These are phyloP conservation scores for Lutjanus argentimaculatus DNA, from an alignment of 2,797 vertebrate species.

Conservation along the genomic window DNA sequence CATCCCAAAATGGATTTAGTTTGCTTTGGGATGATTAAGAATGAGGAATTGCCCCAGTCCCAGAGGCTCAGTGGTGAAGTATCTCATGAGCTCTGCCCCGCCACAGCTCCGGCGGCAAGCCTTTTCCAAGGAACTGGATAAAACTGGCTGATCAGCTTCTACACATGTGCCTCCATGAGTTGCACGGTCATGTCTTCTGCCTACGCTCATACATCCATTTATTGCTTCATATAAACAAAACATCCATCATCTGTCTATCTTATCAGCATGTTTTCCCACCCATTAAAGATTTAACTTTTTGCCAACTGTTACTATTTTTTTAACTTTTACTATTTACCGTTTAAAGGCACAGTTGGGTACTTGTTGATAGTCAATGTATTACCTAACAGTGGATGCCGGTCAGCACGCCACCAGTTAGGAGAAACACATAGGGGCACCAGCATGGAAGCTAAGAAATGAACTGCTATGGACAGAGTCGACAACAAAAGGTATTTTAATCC, in stretches of 20 bases:
- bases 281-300: background rate
- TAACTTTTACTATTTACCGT: background rate
- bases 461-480: too few relatives aligned
- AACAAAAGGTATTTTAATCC: too few relatives aligned
- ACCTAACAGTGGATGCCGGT: too few relatives aligned
- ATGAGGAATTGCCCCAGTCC: slow-evolving; percentile 8
- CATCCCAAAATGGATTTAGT: slow-evolving; percentile 4
- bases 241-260: background rate
- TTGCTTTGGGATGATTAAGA: slow-evolving; percentile 10
- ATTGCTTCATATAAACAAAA: background rate
- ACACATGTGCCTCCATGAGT: background rate
- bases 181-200: background rate
- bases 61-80: background rate
- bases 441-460: too few relatives aligned
- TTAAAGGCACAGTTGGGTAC: background rate
- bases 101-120: background rate
- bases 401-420: too few relatives aligned
- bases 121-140: background rate
- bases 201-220: background rate
- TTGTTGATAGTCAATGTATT: too few relatives aligned
- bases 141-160: slow-evolving; percentile 28
- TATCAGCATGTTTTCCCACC: background rate
- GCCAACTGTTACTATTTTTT: background rate
- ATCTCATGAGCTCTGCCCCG: background rate
- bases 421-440: too few relatives aligned